Evolutionary conservation across 2,113 vertebrate species (phyloP).

Genomic region (Nycticorax nycticorax): DNA sequence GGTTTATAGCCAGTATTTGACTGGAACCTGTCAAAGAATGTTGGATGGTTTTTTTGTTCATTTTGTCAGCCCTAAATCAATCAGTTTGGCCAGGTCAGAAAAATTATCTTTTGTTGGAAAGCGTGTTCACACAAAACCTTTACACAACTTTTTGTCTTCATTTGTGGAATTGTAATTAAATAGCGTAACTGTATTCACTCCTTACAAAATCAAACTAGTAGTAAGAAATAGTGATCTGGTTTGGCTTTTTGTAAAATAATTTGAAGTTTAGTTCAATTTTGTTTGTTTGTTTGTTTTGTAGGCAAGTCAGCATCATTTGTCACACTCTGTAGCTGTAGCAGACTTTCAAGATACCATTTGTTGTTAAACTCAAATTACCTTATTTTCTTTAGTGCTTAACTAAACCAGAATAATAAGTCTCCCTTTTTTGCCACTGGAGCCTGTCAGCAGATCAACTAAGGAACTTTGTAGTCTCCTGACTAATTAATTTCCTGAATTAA

Average conservation of each 20-base stretch:
- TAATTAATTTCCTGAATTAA: no score
- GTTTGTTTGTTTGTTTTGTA: background rate
- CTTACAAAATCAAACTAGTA: background rate
- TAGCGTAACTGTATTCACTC: background rate
- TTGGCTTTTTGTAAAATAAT: background rate
- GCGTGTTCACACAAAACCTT: background rate
- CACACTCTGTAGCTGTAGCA: background rate
- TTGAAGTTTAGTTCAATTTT: background rate
- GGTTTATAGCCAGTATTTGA: background rate
- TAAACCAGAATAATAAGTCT: background rate
- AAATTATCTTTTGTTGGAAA: background rate
- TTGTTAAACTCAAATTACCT: background rate
- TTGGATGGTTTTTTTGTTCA: background rate
- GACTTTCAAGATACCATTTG: slow-evolving; percentile 28
- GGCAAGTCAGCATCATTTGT: background rate
- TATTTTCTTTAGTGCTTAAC: background rate
- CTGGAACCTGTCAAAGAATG: background rate
- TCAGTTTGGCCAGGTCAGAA: background rate
- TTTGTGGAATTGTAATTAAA: background rate
- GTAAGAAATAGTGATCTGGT: background rate
- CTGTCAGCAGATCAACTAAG: background rate
- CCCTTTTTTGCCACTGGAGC: background rate
- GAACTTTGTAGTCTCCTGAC: background rate
- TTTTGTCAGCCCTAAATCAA: background rate
- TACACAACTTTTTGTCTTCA: background rate